Percentiles rank a stretch among this genome's conserved stretches.
Conservation (phyloP, 2,888 invertebrate genomes). For the Caenorhabditis afra region DNA sequence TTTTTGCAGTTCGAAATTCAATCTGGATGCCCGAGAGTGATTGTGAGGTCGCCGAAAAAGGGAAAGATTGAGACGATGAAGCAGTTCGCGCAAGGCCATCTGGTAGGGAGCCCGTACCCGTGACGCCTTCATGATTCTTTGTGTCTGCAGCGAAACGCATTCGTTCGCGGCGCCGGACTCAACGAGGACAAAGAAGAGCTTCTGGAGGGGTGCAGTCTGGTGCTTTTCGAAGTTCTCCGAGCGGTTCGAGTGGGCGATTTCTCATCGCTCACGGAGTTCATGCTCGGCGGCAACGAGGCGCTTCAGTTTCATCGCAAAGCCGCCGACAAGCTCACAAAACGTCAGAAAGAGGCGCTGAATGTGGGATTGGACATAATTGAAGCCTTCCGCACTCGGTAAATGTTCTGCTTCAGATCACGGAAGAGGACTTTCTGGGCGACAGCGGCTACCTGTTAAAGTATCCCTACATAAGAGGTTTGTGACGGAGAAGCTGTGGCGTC, state of each 20-base stretch:
- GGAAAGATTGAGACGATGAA: not conserved
- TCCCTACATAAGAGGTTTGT: constrained; percentile 27
- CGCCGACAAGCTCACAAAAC: constrained; percentile 19
- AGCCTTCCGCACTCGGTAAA: not conserved
- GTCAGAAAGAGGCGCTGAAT: constrained; percentile 42
- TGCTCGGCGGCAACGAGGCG: constrained; percentile 42
- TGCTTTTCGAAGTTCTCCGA: constrained; percentile 42
- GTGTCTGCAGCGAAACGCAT: constrained; percentile 31
- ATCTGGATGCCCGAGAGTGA: no score
- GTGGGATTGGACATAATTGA: constrained; percentile 2
- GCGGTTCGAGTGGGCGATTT: constrained; percentile 46
- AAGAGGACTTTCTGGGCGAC: constrained; percentile 47
- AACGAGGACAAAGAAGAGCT: constrained; percentile 38
- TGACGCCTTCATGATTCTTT: no score
- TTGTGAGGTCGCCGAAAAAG: not conserved
- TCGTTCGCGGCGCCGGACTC: constrained; percentile 32
- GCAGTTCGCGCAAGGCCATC: not conserved
- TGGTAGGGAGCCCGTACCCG: no score
- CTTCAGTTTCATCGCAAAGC: constrained; percentile 49
- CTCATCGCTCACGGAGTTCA: constrained; percentile 22
- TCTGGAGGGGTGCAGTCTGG: constrained; percentile 7
- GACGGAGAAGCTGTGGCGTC: not conserved
- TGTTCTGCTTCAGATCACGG: constrained; percentile 34
- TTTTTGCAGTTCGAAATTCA: no score
- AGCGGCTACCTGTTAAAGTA: constrained; percentile 32